phyloP scores from a whole-genome alignment of 2,113 vertebrate genomes.

The Blennius ocellaris region DNA sequence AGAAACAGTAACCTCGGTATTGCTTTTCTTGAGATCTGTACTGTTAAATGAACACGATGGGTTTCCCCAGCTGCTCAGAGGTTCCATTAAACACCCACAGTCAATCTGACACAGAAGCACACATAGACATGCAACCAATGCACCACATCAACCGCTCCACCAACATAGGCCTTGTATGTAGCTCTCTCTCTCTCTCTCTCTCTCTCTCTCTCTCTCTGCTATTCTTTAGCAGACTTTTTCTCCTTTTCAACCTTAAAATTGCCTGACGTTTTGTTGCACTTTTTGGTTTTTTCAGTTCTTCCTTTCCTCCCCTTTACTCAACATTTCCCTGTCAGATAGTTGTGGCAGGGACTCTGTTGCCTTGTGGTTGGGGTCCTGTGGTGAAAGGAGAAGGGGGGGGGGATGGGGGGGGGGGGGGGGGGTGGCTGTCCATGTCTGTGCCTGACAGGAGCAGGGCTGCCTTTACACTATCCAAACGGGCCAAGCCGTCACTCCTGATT shows the following conservation, averaged over 20 bases:
- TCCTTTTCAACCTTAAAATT: constrained; percentile 49
- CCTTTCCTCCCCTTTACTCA: constrained; percentile 31
- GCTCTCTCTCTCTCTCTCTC: constrained; percentile 18
- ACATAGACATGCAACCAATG: constrained; percentile 49
- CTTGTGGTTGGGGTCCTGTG: constrained; percentile 58
- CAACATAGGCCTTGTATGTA: constrained; percentile 37
- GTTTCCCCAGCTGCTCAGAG: constrained; percentile 64
- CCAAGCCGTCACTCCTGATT: constrained; percentile 98
- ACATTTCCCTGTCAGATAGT: constrained; percentile 64
- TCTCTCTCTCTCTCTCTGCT: not conserved
- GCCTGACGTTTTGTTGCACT: constrained; percentile 50
- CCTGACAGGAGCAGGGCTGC: constrained; percentile 91
- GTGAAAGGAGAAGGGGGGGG: constrained; percentile 28
- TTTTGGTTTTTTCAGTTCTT: constrained; percentile 27
- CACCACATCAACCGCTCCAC: constrained; percentile 42
- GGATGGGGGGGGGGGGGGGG: constrained; percentile 2
- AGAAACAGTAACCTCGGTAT: constrained; percentile 47
- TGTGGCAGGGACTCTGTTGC: constrained; percentile 52
- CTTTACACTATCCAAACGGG: constrained; percentile 94
- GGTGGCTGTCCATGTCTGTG: constrained; percentile 83
- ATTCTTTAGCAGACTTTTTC: constrained; percentile 44
- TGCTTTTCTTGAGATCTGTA: constrained; percentile 68
- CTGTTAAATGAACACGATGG: constrained; percentile 76
- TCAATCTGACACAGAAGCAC: constrained; percentile 59
- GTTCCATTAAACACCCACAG: constrained; percentile 70